phyloP scores from a whole-genome alignment of 2,113 vertebrate species.

The Heterochromis multidens region DNA sequence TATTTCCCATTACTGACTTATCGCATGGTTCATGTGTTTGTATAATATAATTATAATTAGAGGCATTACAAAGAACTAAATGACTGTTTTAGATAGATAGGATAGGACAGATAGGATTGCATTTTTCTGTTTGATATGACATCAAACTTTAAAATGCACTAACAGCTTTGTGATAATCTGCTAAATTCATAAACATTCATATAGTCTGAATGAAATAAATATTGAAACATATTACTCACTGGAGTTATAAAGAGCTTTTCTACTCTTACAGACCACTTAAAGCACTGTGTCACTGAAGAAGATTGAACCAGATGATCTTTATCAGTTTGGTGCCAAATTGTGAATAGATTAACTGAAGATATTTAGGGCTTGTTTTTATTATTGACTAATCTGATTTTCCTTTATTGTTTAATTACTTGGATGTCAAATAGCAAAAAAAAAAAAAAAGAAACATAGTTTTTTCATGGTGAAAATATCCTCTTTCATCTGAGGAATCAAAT shows the following conservation, averaged over 20 bases:
- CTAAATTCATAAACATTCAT: not conserved
- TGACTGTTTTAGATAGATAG: too few species aligned
- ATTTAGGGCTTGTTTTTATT: not conserved
- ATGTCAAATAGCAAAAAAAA: not conserved
- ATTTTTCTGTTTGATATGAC: not conserved
- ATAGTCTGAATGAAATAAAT: not conserved
- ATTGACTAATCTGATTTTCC: not conserved
- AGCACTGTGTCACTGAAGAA: not conserved
- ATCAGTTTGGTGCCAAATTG: not conserved
- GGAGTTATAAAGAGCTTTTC: too few species aligned
- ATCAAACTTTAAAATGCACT: not conserved
- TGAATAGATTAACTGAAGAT: not conserved
- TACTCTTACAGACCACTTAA: too few species aligned
- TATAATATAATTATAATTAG: not conserved
- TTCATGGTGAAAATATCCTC: not conserved
- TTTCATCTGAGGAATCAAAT: not conserved
- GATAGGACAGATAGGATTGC: too few species aligned
- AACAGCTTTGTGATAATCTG: not conserved
- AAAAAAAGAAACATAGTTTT: too few species aligned
- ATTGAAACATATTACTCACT: too few species aligned
- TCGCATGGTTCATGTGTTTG: not conserved
- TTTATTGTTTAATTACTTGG: not conserved
- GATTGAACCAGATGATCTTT: not conserved
- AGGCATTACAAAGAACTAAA: not conserved
- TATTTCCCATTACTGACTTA: not conserved